Base-by-base conservation (phyloP, 1,140 invertebrate species). In the Euwallacea similis region DNA sequence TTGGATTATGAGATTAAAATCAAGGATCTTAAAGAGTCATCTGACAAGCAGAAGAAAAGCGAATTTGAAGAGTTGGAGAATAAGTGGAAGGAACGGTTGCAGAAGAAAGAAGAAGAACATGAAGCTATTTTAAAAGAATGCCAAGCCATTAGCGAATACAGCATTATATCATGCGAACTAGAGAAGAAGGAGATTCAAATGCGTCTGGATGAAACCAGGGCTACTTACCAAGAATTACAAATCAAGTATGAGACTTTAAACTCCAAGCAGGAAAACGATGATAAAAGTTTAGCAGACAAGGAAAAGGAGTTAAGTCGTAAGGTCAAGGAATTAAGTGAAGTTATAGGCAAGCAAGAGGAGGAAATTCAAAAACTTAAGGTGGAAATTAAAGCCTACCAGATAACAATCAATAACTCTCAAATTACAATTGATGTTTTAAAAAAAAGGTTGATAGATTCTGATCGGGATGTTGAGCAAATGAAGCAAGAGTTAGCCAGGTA, bases 61-160 rank as follows among this genome's bases (percentile, higher is more conserved):
- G 61, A 41, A 55, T 21, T 82, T 13, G 64, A 77, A 21, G 79
- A 83, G 74, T 75, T 84, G 11, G 84, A 85, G 75, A 76, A 71
- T 6, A 78, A 76, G 60, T 81, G 79, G 79, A 75, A 76, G 73
- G 74, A 81, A 13, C 82, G 83, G 74, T 74, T 81, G 2, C 74
- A 84, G n/a, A 77, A 81, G 62, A 79, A 83, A 21, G 78, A 83
- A 78, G 81, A 82, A 63, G 77, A 81, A 73, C 80, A 82, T 73
- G 79, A 80, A 2, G 79, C 76, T 16, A 84, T 85, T 75, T 76
- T 85, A 63, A 83, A 85, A 73, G 84, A 85, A 72, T 83, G 83
- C 53, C 84, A 85, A 79, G 81, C 83, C 56, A 80, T 85, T 71
- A 83, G 82, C 62, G 84, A 85, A 75, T 84, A 85, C 74, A 83